Evolutionary conservation across 2,797 vertebrate genomes (phyloP).

Genomic region (Hydrocynus forskahlii): DNA sequence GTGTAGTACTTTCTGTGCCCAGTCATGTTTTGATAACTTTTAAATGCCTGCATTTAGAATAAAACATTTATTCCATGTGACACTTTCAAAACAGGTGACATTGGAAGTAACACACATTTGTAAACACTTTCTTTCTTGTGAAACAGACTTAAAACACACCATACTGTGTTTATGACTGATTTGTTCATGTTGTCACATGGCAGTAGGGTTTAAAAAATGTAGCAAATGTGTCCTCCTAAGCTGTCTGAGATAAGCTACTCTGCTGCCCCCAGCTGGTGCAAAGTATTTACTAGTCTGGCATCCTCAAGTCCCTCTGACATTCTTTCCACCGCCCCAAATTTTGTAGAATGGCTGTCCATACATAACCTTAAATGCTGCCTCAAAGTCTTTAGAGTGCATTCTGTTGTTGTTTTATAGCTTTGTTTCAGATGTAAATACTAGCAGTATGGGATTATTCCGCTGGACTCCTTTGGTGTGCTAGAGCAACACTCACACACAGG

Average conservation of each 20-base stretch:
- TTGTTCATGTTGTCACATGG: neutral
- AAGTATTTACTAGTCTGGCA: conserved; percentile 1
- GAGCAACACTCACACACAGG: neutral
- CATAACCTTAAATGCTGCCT: neutral
- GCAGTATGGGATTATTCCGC: neutral
- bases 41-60: conserved; percentile 23
- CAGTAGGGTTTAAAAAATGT: neutral
- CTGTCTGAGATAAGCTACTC: conserved; percentile 20
- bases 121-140: neutral
- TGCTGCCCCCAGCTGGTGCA: conserved; percentile 47
- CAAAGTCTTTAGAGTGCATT: neutral
- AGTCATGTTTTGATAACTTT: conserved; percentile 16
- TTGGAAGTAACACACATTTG: neutral
- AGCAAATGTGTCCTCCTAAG: neutral
- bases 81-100: neutral
- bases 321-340: neutral
- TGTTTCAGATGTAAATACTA: neutral
- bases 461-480: neutral
- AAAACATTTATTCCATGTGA: conserved; percentile 30
- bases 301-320: neutral
- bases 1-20: conserved; percentile 41
- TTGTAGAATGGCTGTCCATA: neutral
- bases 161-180: neutral
- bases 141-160: neutral
- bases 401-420: neutral